Percentiles rank a stretch among this genome's conserved stretches.
Evolutionary conservation across 2,888 invertebrate genomes (phyloP).

Genomic region (Zaprionus lineosus): DNA sequence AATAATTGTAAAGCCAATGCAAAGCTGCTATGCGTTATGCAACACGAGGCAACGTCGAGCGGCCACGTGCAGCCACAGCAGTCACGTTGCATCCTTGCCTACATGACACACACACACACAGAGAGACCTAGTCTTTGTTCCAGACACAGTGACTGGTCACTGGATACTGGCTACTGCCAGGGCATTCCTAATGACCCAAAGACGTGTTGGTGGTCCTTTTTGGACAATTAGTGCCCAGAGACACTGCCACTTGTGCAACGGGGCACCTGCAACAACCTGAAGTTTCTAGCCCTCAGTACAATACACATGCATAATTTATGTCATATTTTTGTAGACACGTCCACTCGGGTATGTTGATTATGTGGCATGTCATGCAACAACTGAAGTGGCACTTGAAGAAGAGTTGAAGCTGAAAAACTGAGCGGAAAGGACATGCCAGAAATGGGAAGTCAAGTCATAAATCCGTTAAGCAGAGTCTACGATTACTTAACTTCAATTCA

Average conservation of each 20-base stretch:
- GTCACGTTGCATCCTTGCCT: constrained; percentile 75
- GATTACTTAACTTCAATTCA: no score
- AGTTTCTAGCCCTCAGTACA: constrained; percentile 34
- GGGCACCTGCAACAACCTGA: constrained; percentile 60
- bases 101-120: constrained; percentile 25
- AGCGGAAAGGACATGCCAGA: no score
- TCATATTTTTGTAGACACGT: constrained; percentile 50
- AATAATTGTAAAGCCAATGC: constrained; percentile 65
- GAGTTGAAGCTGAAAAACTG: no score
- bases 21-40: constrained; percentile 43
- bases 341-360: constrained; percentile 20
- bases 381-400: no score
- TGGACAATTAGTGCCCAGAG: constrained; percentile 68
- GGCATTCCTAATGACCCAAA: constrained; percentile 69
- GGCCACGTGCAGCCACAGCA: constrained; percentile 67
- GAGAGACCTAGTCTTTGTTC: background rate
- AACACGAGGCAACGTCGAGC: constrained; percentile 19
- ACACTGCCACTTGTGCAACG: constrained; percentile 20
- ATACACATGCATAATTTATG: constrained; percentile 66
- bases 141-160: constrained; percentile 11
- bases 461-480: no score
- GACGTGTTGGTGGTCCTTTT: constrained; percentile 72
- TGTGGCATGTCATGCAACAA: constrained; percentile 19
- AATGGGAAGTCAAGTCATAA: no score
- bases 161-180: constrained; percentile 17